A percentile compares a stretch with the other conserved stretches of the same genome.
Conservation (phyloP, 1,140 invertebrate genomes). For the Philotrypesis tridentata region DNA sequence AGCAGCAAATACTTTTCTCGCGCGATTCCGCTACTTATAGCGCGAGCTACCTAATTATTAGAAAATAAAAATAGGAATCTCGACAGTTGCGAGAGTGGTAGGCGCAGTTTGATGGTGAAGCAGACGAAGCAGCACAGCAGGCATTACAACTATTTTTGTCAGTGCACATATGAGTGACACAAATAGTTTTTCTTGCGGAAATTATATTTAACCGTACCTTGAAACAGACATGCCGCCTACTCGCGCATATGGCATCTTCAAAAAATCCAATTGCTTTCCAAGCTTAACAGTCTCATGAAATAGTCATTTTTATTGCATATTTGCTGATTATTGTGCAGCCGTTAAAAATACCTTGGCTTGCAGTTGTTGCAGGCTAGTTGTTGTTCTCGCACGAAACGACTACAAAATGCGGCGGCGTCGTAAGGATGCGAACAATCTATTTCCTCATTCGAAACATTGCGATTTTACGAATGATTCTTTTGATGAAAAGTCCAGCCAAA, state of each 20-base stretch:
- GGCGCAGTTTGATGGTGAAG: constrained; percentile 23
- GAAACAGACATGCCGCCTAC: constrained; percentile 30
- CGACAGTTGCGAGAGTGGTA: not conserved
- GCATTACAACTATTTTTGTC: constrained; percentile 33
- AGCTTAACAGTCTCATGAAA: not conserved
- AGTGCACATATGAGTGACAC: constrained; percentile 41
- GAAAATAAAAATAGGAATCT: not conserved
- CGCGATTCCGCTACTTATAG: too few species aligned
- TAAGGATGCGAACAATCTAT: too few species aligned
- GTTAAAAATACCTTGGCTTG: too few species aligned
- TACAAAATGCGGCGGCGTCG: too few species aligned
- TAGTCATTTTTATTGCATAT: not conserved
- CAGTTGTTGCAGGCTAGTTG: too few species aligned
- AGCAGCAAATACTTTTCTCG: not conserved
- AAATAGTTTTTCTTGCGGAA: constrained; percentile 47
- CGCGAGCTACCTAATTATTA: too few species aligned
- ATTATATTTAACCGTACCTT: constrained; percentile 47
- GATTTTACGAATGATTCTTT: too few species aligned
- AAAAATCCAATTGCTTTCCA: constrained; percentile 7
- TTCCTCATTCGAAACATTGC: too few species aligned
- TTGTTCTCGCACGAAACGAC: too few species aligned
- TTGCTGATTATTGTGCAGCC: not conserved
- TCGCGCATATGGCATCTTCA: not conserved
- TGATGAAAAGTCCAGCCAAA: not conserved
- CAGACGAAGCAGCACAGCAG: too few species aligned